phyloP scores from a whole-genome alignment of 2,797 vertebrate species.

The Micrastur ruficollis region DNA sequence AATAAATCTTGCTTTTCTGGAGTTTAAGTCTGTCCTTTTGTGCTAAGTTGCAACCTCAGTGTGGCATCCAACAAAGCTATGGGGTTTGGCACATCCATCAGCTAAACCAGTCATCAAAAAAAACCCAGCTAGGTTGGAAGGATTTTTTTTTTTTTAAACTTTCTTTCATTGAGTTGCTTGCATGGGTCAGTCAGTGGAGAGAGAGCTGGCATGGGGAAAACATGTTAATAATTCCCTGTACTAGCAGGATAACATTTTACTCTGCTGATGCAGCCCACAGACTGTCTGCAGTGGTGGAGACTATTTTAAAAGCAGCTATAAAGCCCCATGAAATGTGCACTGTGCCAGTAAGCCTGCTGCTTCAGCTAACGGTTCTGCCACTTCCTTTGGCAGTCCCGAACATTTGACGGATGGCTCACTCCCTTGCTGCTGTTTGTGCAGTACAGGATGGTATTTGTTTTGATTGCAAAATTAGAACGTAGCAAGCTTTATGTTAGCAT shows the following conservation, averaged over 20 bases:
- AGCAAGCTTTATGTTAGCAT: not conserved
- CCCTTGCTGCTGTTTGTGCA: not conserved
- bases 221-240: not conserved
- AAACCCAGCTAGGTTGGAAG: not conserved
- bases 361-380: slow-evolving; percentile 20
- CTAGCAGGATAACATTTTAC: not conserved
- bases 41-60: not conserved
- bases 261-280: slow-evolving; percentile 1
- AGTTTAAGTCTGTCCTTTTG: not conserved
- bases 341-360: slow-evolving; percentile 43
- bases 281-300: slow-evolving; percentile 1
- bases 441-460: not conserved
- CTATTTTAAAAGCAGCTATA: slow-evolving; percentile 10
- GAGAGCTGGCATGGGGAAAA: not conserved
- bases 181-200: not conserved
- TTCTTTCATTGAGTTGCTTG: not conserved
- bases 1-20: not conserved
- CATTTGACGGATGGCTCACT: not conserved
- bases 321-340: not conserved
- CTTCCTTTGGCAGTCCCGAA: not conserved
- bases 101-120: not conserved
- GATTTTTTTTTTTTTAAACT: not conserved
- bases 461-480: not conserved
- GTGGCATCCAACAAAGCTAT: not conserved
- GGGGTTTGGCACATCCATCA: not conserved